Conservation (phyloP, 1,140 invertebrate species). For the Eurosta solidaginis region DNA sequence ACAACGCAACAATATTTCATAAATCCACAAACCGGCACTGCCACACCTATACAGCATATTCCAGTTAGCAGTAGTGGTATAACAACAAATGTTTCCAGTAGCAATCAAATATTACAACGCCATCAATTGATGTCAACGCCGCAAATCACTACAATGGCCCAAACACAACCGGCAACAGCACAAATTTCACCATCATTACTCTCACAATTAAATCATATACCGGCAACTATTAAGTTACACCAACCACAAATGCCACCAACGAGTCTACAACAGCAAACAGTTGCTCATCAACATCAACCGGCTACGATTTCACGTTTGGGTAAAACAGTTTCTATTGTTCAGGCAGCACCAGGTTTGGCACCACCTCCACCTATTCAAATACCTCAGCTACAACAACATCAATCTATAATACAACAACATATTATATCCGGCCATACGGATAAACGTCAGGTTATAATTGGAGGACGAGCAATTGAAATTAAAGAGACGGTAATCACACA, state of each 20-base stretch:
- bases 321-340: conserved; percentile 36
- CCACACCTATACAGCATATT: conserved; percentile 35
- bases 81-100: conserved; percentile 37
- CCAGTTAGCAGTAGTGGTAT: neutral
- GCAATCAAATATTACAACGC: conserved; percentile 34
- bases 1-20: conserved; percentile 52
- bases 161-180: conserved; percentile 37
- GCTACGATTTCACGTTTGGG: conserved; percentile 24
- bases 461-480: conserved; percentile 39
- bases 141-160: conserved; percentile 37
- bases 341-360: conserved; percentile 28
- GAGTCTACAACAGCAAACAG: neutral
- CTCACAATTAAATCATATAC: conserved; percentile 54
- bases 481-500: conserved; percentile 55
- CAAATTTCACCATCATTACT: conserved; percentile 53
- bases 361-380: conserved; percentile 42
- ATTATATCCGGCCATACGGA: conserved; percentile 51
- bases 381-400: conserved; percentile 54
- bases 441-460: conserved; percentile 48
- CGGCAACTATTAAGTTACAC: conserved; percentile 55
- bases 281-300: conserved; percentile 26
- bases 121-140: conserved; percentile 34
- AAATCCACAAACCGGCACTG: conserved; percentile 46
- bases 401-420: conserved; percentile 57
- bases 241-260: conserved; percentile 41